Conservation (phyloP, 2,888 invertebrate genomes). For the Drosophila austrosaltans region DNA sequence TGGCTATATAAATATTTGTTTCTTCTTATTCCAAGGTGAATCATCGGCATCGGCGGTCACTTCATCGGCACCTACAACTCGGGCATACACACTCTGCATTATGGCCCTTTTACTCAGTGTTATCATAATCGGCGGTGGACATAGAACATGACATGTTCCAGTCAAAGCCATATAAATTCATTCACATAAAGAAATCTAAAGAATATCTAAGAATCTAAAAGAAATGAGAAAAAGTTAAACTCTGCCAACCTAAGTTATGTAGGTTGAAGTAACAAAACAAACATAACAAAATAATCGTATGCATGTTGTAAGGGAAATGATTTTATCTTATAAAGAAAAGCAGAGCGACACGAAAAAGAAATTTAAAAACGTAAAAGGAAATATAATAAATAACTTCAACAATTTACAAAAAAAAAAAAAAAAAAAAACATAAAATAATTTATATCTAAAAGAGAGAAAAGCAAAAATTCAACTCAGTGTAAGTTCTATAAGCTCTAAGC, state of each 20-base stretch:
- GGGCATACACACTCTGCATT: conserved; percentile 77
- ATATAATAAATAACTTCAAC: conserved; percentile 34
- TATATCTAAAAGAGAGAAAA: conserved; percentile 26
- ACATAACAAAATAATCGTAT: conserved; percentile 53
- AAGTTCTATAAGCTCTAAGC: conserved; percentile 74
- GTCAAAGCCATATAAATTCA: conserved; percentile 33
- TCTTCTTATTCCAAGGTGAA: conserved; percentile 70
- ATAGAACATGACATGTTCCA: conserved; percentile 80
- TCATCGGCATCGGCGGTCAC: conserved; percentile 83
- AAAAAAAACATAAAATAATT: conserved; percentile 12
- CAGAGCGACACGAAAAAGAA: background rate
- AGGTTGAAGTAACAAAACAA: conserved; percentile 17
- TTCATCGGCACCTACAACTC: conserved; percentile 81
- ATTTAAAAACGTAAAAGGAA: conserved; percentile 18
- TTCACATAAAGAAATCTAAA: conserved; percentile 22
- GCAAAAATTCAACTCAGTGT: conserved; percentile 44
- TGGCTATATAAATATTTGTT: background rate
- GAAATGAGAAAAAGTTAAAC: conserved; percentile 23
- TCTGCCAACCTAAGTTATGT: conserved; percentile 53
- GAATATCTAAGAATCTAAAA: conserved; percentile 10
- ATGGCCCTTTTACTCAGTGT: conserved; percentile 76
- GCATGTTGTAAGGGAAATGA: conserved; percentile 72
- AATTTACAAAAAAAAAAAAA: background rate
- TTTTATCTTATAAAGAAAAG: conserved; percentile 67
- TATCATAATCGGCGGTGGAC: conserved; percentile 71